Evolutionary conservation across 2,113 vertebrate species (phyloP), one percentile per base, ranked within the genome.

Genomic region (Burhinus bistriatus): DNA sequence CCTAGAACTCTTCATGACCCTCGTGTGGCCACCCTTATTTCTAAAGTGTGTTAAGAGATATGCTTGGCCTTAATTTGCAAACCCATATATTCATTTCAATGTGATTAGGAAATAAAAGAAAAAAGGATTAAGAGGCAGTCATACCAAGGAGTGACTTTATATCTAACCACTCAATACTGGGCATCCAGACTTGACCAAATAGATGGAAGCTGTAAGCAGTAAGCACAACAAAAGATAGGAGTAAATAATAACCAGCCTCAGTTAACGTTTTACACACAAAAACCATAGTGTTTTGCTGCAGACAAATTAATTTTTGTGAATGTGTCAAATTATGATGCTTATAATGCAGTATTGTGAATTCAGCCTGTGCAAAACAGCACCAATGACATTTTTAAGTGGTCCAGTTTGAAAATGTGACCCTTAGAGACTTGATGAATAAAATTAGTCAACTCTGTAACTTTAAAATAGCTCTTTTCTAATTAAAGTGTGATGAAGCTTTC

Each of bases 391-490:
- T 97, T 96, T 40, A 96, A 93, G 91, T 77, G 86, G 93, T 90
- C 96, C 95, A 83, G 84, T 93, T 95, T 94, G 72, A 88, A 96
- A 96, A 95, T 21, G 30, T 87, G 94, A 92, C 93, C 93, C 96
- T 97, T 42, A 81, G 93, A 96, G 94, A 92, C 86, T 71, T 54
- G 83, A 76, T 83, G 94, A 94, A 94, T 94, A 97, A 96, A 97
- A 97, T 95, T 95, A 97, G 94, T 85, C 94, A 95, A 96, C 86
- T 94, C 96, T 62, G 87, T 96, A 94, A 97, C 88, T 97, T 97
- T 93, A 97, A 97, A 97, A 97, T 94, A 97, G 93, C 94, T 96
- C 96, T 95, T 97, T 93, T 94, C 95, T 96, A 97, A 97, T 97
- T 97, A 97, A 97, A 97, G 86, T 93, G 95, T 92, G 92, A 92